phyloP scores from a whole-genome alignment of 2,888 invertebrate genomes.

The Epinotia demarniana region DNA sequence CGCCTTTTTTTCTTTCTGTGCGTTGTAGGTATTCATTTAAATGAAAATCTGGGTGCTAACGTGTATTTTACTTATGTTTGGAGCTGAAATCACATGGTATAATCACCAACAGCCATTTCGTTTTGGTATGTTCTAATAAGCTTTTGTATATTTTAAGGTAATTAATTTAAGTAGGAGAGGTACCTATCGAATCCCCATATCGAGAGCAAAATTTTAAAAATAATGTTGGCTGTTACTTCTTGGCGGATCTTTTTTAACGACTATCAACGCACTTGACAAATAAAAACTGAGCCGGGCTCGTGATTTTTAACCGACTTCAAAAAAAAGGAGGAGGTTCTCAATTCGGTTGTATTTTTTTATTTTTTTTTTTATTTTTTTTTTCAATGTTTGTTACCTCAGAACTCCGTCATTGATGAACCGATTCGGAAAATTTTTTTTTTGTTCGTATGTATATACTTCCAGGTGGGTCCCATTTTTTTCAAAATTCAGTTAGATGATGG shows the following conservation, averaged over 20 bases:
- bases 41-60: background rate
- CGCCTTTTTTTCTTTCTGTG: background rate
- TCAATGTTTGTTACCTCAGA: no score
- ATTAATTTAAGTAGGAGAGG: constrained; percentile 26
- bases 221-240: constrained; percentile 57
- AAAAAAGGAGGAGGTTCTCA: no score
- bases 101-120: background rate
- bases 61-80: background rate
- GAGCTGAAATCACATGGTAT: background rate
- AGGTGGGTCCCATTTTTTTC: no score
- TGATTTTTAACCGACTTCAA: no score
- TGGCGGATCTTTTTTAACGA: constrained; percentile 56
- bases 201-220: constrained; percentile 57
- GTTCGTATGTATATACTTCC: no score
- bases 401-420: no score
- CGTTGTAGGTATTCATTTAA: background rate
- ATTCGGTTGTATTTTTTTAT: no score
- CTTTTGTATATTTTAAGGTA: background rate
- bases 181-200: constrained; percentile 32
- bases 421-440: no score
- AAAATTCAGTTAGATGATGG: no score
- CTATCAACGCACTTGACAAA: constrained; percentile 52
- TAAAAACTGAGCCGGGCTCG: constrained; percentile 30
- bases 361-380: no score
- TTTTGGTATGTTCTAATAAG: background rate